These are phyloP conservation scores for Tetragnatha versicolor DNA, from an alignment of 1,140 invertebrate species.

Conservation along the genomic window DNA sequence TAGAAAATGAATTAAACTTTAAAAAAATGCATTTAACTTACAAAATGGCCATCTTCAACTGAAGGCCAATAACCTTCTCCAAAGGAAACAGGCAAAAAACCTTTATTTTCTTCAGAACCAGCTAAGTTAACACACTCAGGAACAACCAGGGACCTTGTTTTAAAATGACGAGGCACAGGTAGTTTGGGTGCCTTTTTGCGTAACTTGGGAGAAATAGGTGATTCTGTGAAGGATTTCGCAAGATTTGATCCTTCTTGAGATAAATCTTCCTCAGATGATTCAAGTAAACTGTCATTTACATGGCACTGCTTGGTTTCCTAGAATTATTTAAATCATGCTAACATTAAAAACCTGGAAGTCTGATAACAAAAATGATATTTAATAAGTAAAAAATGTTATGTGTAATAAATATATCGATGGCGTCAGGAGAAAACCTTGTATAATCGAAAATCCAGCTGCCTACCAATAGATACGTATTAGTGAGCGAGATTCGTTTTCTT, in stretches of 20 bases:
- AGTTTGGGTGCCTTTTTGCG: constrained; percentile 37
- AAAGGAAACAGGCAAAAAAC: constrained; percentile 44
- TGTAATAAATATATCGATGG: no score
- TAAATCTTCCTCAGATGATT: constrained; percentile 1
- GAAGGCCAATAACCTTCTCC: constrained; percentile 50
- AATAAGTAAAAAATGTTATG: no score
- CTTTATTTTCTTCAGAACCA: constrained; percentile 42
- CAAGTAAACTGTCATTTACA: not conserved
- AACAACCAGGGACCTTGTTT: constrained; percentile 45
- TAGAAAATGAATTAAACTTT: no score
- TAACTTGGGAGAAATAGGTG: constrained; percentile 20
- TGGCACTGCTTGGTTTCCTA: constrained; percentile 24
- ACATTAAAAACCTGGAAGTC: no score
- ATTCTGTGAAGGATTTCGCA: not conserved
- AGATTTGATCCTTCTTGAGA: not conserved
- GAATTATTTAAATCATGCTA: no score
- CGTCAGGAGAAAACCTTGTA: no score
- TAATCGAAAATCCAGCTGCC: no score
- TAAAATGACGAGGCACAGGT: constrained; percentile 41
- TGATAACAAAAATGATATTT: no score
- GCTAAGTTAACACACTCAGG: constrained; percentile 49
- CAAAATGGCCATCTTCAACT: constrained; percentile 51
- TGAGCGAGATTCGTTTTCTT: no score
- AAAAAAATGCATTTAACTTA: constrained; percentile 14
- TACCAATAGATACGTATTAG: no score